Evolutionary conservation across 2,113 vertebrate species (phyloP), one percentile per base, ranked within the genome.

Genomic region (Sciurus niger): DNA sequence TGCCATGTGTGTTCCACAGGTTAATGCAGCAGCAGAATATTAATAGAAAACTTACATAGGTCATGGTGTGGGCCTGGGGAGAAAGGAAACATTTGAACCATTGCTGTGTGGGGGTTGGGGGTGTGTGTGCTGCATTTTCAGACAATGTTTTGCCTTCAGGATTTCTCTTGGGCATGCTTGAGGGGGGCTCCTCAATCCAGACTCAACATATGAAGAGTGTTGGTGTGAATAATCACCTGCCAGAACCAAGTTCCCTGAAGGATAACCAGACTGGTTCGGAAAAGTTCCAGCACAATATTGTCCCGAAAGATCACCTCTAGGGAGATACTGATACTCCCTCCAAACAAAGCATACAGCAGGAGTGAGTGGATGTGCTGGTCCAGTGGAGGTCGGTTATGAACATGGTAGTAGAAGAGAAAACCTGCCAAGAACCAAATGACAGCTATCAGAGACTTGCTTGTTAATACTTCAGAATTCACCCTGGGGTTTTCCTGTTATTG

Each of bases 201-300:
- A 55, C 63, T 40, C 40, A 40, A 4, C 32, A 0, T 0, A 1
- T 51, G 43, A 68, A 14, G 25, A 43, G 40, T 25, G 8, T 30
- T 70, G 63, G 32, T 73, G 86, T 65, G 48, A 84, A 60, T 67
- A 95, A 96, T 63, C 92, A 99, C 99, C 99, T 99, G 99, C 98
- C 99, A 99, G 98, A 99, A 99, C 99, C 99, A 99, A 0, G 99
- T 99, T 28, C 99, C 99, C 96, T 99, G 99, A n/a, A 99, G 95
- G n/a, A 99, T 98, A 95, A 99, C 88, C n/a, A 99, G 25, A 30
- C 98, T 98, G 0, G 98, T 98, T n/a, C 99, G 96, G 63, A 99
- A 98, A 43, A 99, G 97, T 96, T 99, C 99, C 96, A 99, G 96
- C 95, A 99, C 77, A 0, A 99, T 94, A 89, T 99, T 98, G 96